Conservation (phyloP, 2,888 invertebrate genomes). For the Lapara coniferarum region DNA sequence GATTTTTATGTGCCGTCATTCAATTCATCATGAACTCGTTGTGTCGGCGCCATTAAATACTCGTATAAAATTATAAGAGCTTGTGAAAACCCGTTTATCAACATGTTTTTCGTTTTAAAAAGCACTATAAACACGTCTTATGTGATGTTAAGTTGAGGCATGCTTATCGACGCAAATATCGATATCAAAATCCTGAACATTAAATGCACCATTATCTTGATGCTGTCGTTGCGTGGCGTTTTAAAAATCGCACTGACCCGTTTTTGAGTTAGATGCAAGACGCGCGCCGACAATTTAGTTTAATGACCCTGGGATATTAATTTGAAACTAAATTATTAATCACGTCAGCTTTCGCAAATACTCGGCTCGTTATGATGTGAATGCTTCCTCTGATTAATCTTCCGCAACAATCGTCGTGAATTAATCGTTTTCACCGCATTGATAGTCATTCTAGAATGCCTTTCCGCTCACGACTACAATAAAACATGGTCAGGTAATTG, state of each 20-base stretch:
- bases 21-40: slow-evolving; percentile 22
- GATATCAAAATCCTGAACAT: slow-evolving; percentile 22
- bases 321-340: slow-evolving; percentile 35
- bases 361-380: slow-evolving; percentile 26
- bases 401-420: slow-evolving; percentile 30
- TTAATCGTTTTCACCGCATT: slow-evolving; percentile 27
- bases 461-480: slow-evolving; percentile 35
- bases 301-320: slow-evolving; percentile 34
- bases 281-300: slow-evolving; percentile 25
- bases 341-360: slow-evolving; percentile 39
- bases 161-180: slow-evolving; percentile 25
- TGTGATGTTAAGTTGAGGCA: slow-evolving; percentile 18
- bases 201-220: background rate
- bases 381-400: slow-evolving; percentile 35
- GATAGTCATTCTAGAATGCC: slow-evolving; percentile 24
- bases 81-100: slow-evolving; percentile 27
- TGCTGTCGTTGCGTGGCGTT: background rate
- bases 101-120: slow-evolving; percentile 29
- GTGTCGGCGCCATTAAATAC: slow-evolving; percentile 26
- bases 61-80: slow-evolving; percentile 27
- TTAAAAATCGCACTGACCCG: slow-evolving; percentile 28
- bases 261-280: slow-evolving; percentile 21
- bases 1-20: slow-evolving; percentile 26
- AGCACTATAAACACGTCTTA: slow-evolving; percentile 27
- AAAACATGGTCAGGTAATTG: slow-evolving; percentile 52